Conservation (phyloP, 35 echinoderm and acorn worm genomes). For the Lytechinus pictus region DNA sequence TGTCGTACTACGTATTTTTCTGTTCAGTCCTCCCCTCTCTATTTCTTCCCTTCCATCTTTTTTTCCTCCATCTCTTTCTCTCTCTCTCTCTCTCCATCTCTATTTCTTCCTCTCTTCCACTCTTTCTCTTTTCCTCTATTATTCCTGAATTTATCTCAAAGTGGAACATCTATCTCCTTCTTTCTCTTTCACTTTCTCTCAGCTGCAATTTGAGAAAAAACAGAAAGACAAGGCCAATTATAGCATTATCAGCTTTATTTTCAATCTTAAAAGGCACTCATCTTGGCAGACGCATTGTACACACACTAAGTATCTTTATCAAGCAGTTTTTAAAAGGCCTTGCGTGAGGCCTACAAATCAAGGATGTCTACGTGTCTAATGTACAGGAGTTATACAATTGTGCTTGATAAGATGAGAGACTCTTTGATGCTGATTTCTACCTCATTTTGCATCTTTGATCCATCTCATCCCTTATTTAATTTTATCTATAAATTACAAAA, state of each 20-base stretch:
- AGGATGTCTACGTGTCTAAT: neutral
- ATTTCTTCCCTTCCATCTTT: neutral
- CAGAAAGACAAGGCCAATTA: neutral
- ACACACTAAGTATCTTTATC: neutral
- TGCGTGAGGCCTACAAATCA: neutral
- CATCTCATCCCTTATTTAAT: neutral
- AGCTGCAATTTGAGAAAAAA: neutral
- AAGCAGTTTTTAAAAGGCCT: neutral
- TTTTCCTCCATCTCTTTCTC: neutral
- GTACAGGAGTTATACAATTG: neutral
- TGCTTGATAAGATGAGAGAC: neutral
- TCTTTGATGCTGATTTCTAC: neutral
- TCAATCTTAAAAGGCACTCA: neutral
- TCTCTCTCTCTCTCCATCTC: neutral
- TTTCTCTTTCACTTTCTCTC: neutral
- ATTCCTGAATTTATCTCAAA: too few species aligned
- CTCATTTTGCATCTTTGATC: neutral
- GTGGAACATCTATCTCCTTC: neutral
- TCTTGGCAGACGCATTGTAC: neutral
- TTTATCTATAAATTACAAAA: neutral
- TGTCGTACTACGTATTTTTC: neutral
- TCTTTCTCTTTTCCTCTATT: neutral
- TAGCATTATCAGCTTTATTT: neutral
- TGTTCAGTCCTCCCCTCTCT: neutral
- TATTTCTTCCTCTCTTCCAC: neutral